phyloP scores from a whole-genome alignment of 2,113 vertebrate genomes.

The Dissostichus mawsoni region DNA sequence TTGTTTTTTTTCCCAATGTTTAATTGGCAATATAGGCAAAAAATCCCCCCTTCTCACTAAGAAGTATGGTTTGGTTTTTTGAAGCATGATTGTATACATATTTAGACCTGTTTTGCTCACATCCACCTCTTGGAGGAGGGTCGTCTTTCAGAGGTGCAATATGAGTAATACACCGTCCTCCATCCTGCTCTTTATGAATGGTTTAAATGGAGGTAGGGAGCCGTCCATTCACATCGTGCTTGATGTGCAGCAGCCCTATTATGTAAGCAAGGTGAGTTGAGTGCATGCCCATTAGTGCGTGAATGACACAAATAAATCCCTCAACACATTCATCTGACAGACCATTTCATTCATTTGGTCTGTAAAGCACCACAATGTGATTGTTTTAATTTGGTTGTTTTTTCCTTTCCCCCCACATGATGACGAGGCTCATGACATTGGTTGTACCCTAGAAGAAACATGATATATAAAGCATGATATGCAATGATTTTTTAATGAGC shows the following conservation, averaged over 20 bases:
- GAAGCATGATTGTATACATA: not conserved
- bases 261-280: slow-evolving; percentile 69
- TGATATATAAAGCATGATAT: not conserved
- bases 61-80: not conserved
- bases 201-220: slow-evolving; percentile 14
- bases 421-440: slow-evolving; percentile 44
- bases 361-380: not conserved
- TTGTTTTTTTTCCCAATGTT: not conserved
- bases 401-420: not conserved
- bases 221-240: slow-evolving; percentile 24
- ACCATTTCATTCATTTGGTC: not conserved
- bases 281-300: slow-evolving; percentile 27
- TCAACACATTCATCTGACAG: not conserved
- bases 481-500: slow-evolving; percentile 1
- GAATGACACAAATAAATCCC: slow-evolving; percentile 38
- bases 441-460: slow-evolving; percentile 5
- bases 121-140: not conserved
- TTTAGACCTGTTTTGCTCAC: not conserved
- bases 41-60: not conserved
- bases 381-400: not conserved
- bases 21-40: not conserved
- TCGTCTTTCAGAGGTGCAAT: slow-evolving; percentile 1
- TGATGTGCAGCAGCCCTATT: slow-evolving; percentile 35
- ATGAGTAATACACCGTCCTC: slow-evolving; percentile 21
- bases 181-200: slow-evolving; percentile 54